These are phyloP conservation scores for Bombus cullumanus DNA, from an alignment of 1,140 invertebrate genomes.

Conservation along the genomic window DNA sequence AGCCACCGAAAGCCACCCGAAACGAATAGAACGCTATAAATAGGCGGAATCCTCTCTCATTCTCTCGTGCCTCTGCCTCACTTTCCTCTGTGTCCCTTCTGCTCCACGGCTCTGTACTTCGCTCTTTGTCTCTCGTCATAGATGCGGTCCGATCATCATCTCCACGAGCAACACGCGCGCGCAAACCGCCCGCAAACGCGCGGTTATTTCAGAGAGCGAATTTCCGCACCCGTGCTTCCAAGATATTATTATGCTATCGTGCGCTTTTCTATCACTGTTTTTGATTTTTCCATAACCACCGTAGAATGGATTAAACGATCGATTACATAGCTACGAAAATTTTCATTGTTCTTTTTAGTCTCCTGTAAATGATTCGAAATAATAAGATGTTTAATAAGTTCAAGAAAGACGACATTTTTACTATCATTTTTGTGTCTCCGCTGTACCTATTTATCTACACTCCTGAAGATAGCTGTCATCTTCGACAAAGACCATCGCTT, in stretches of 20 bases:
- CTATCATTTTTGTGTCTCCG: too few species aligned
- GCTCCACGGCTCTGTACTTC: background rate
- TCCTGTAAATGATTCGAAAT: too few species aligned
- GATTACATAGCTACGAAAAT: background rate
- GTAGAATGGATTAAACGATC: background rate
- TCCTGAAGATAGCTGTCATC: too few species aligned
- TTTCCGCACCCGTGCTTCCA: slow-evolving; percentile 52
- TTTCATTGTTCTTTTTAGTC: too few species aligned
- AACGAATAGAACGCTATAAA: slow-evolving; percentile 78
- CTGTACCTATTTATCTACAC: too few species aligned
- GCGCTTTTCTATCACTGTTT: slow-evolving; percentile 17
- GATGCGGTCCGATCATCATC: slow-evolving; percentile 66
- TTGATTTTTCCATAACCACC: slow-evolving; percentile 1
- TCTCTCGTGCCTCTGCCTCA: slow-evolving; percentile 10
- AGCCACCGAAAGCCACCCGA: slow-evolving; percentile 68
- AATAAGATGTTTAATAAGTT: too few species aligned
- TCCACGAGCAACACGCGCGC: slow-evolving; percentile 42
- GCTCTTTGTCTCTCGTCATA: slow-evolving; percentile 52
- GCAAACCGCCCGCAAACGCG: slow-evolving; percentile 57
- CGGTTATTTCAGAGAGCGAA: slow-evolving; percentile 72
- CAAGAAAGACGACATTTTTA: too few species aligned
- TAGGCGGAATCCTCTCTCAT: slow-evolving; percentile 62
- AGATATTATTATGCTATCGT: slow-evolving; percentile 67
- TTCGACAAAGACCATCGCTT: too few species aligned
- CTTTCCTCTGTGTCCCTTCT: slow-evolving; percentile 7